These are phyloP conservation scores for Liparis tanakae DNA, from an alignment of 2,797 vertebrate species.

Conservation along the genomic window DNA sequence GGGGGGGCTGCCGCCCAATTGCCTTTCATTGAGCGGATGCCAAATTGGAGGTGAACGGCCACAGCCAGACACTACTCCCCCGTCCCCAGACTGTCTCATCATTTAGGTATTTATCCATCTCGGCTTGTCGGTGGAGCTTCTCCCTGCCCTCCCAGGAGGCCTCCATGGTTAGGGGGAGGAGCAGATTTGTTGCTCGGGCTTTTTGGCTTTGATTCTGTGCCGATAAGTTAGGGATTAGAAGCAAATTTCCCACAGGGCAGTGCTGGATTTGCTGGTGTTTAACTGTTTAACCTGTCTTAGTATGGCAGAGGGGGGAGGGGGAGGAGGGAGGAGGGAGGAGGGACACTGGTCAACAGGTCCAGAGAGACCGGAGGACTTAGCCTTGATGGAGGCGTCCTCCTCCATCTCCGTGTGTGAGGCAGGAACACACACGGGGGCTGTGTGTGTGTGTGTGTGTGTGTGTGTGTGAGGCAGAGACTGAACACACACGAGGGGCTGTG, in stretches of 20 bases:
- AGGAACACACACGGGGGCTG: constrained; percentile 30
- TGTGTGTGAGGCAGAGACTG: constrained; percentile 27
- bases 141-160: constrained; percentile 94
- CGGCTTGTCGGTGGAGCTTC: constrained; percentile 92
- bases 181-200: constrained; percentile 99
- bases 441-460: background rate
- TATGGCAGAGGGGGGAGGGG: constrained; percentile 80
- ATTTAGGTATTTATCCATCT: constrained; percentile 99
- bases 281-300: constrained; percentile 99
- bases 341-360: constrained; percentile 92
- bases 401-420: constrained; percentile 42
- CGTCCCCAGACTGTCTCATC: constrained; percentile 99
- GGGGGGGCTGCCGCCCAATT: constrained; percentile 95
- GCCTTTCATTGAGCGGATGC: constrained; percentile 96
- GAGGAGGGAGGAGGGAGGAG: constrained; percentile 86
- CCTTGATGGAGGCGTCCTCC: constrained; percentile 74
- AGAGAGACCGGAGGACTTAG: constrained; percentile 89
- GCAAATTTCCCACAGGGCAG: constrained; percentile 99
- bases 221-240: constrained; percentile 99
- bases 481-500: constrained; percentile 27
- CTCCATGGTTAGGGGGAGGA: constrained; percentile 94
- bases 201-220: constrained; percentile 99
- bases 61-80: constrained; percentile 95
- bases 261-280: constrained; percentile 99
- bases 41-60: constrained; percentile 99